A percentile compares a stretch with the other conserved stretches of the same genome.
These are phyloP conservation scores for Acrocephalus kingi DNA, from an alignment of 2,113 vertebrate species.

Conservation along the genomic window DNA sequence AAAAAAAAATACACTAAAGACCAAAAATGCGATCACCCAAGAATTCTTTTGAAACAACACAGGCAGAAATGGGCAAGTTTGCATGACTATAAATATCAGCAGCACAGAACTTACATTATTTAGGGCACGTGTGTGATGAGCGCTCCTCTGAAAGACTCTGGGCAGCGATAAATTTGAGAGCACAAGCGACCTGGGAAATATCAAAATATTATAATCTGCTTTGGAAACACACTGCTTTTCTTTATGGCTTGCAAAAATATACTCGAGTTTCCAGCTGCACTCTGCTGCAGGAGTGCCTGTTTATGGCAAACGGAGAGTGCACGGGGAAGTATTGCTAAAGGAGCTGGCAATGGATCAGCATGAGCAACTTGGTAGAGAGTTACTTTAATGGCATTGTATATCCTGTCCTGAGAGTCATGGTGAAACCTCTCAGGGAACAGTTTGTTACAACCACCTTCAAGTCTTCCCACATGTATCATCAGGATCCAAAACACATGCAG, in stretches of 20 bases:
- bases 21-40: conserved; percentile 18
- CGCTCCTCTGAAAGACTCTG: background rate
- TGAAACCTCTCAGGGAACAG: conserved; percentile 3
- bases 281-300: background rate
- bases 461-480: background rate
- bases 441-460: conserved; percentile 10
- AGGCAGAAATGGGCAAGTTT: conserved; percentile 19
- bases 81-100: conserved; percentile 16
- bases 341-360: background rate
- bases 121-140: background rate
- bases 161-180: background rate
- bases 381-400: conserved; percentile 21
- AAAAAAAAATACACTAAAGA: conserved; percentile 9
- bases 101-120: conserved; percentile 33
- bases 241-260: conserved; percentile 41
- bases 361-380: conserved; percentile 1
- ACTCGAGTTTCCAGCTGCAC: background rate
- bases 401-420: background rate
- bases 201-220: conserved; percentile 51
- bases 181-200: conserved; percentile 43
- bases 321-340: conserved; percentile 17
- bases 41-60: background rate
- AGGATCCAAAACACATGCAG: background rate
- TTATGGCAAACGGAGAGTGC: background rate
- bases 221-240: background rate